Evolutionary conservation across 2,888 invertebrate species (phyloP).

Genomic region (Hirudinaria manillensis): DNA sequence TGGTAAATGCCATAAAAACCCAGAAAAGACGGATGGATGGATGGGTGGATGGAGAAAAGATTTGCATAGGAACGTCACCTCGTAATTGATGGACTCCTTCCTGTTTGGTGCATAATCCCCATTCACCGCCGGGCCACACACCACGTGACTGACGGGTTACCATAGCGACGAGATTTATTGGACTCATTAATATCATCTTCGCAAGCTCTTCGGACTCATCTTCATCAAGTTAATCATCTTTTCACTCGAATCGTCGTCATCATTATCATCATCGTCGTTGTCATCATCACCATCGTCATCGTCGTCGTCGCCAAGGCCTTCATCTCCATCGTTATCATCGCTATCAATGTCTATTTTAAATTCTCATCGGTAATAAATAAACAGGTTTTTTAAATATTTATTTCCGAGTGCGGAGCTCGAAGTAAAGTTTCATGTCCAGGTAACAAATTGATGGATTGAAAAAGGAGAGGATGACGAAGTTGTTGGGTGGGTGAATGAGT

Average conservation of each 20-base stretch:
- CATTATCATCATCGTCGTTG: constrained; percentile 25
- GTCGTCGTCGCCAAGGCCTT: no score
- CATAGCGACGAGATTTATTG: constrained; percentile 12
- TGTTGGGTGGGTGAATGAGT: no score
- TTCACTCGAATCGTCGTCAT: neutral
- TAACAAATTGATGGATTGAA: no score
- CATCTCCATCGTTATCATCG: neutral
- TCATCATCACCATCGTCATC: constrained; percentile 21
- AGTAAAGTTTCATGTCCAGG: no score
- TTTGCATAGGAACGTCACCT: constrained; percentile 1
- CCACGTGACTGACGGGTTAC: neutral
- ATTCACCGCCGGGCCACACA: constrained; percentile 4
- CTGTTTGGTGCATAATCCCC: constrained; percentile 13
- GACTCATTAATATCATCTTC: constrained; percentile 8
- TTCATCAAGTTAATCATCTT: constrained; percentile 16
- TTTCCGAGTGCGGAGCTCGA: no score
- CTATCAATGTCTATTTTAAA: no score
- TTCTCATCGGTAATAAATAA: no score
- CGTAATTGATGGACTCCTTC: constrained; percentile 10
- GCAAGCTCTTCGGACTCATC: neutral
- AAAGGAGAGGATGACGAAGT: no score
- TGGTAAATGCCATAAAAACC: neutral
- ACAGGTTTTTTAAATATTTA: no score
- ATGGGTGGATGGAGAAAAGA: constrained; percentile 2
- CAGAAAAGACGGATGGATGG: constrained; percentile 4